phyloP scores from a whole-genome alignment of 2,888 invertebrate species.

The Dromius quadrimaculatus region DNA sequence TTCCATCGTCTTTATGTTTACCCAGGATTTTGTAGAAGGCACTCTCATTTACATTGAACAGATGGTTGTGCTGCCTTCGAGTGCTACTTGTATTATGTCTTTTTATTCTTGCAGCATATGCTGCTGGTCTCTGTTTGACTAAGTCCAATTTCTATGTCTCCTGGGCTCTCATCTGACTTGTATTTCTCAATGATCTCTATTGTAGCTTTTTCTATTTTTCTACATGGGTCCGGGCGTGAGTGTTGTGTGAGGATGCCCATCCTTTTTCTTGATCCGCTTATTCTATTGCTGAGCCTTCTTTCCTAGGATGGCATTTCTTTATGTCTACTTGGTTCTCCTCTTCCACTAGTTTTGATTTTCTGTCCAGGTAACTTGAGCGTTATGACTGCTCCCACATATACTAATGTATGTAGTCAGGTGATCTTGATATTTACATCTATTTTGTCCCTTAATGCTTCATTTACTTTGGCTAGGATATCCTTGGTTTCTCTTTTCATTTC shows the following conservation, averaged over 20 bases:
- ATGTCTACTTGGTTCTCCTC: too few species aligned
- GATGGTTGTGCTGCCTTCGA: background rate
- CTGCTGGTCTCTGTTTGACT: background rate
- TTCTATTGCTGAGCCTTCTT: background rate
- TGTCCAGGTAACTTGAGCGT: background rate
- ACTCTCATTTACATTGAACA: background rate
- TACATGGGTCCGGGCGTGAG: background rate
- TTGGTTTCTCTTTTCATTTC: background rate
- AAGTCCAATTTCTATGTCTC: background rate
- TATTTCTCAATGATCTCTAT: background rate
- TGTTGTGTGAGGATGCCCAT: background rate
- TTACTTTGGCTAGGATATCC: background rate
- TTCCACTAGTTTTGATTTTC: background rate
- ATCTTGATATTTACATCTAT: background rate
- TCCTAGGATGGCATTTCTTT: background rate
- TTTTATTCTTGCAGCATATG: background rate
- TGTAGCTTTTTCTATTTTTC: background rate
- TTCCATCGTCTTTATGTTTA: too few species aligned
- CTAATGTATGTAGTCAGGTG: background rate
- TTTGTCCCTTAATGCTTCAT: background rate
- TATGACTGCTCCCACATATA: background rate
- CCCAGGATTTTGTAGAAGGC: background rate
- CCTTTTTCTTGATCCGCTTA: background rate
- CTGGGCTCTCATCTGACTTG: background rate
- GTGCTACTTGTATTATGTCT: background rate